phyloP scores from a whole-genome alignment of 2,113 vertebrate genomes.

The Hemiprocne comata region DNA sequence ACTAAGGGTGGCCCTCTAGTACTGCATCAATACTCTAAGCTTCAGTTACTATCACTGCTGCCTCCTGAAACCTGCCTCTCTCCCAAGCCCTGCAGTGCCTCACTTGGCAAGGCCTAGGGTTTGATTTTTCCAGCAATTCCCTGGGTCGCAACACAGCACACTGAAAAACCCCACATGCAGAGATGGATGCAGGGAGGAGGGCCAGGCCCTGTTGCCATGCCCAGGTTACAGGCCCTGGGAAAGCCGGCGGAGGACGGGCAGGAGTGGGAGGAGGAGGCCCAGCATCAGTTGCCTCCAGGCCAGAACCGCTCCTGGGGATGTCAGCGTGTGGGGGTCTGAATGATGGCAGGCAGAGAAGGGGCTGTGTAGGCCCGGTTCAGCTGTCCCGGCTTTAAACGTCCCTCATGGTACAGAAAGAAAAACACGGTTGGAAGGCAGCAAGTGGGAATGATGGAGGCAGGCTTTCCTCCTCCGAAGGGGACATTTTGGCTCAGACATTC shows the following conservation, averaged over 20 bases:
- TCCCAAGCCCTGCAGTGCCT: not conserved
- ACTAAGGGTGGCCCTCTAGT: fast-evolving
- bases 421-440: not conserved
- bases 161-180: no score
- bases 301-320: fast-evolving
- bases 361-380: not conserved
- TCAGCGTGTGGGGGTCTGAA: fast-evolving
- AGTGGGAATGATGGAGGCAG: fast-evolving
- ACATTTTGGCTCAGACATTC: not conserved
- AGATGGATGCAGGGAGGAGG: not conserved
- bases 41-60: fast-evolving
- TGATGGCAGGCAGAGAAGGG: fast-evolving
- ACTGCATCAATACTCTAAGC: fast-evolving
- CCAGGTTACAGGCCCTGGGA: fast-evolving
- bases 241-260: not conserved
- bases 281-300: fast-evolving
- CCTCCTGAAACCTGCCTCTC: not conserved
- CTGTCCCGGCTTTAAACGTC: not conserved
- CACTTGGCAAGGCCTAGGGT: fast-evolving
- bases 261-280: not conserved
- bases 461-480: not conserved
- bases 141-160: fast-evolving
- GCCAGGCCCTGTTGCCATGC: fast-evolving
- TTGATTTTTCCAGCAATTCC: not conserved
- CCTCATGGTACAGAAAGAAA: not conserved